Conservation (phyloP, 1,140 invertebrate genomes). For the Littorina saxatilis region DNA sequence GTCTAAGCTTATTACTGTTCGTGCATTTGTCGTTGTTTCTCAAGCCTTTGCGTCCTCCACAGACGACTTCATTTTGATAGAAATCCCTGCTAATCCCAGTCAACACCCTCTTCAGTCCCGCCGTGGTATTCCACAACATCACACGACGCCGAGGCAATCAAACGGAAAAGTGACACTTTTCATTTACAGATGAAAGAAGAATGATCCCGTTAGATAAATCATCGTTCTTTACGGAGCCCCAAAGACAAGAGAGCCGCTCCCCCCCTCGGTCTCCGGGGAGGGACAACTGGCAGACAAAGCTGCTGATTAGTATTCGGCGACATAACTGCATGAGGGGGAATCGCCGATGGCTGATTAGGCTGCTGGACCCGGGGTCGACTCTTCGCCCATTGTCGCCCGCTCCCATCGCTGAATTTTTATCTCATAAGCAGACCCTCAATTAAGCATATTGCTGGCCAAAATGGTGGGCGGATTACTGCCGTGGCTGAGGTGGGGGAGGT, state of each 20-base stretch:
- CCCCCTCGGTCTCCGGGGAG: background rate
- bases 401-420: constrained; percentile 43
- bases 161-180: constrained; percentile 32
- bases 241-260: background rate
- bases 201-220: constrained; percentile 41
- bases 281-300: constrained; percentile 31
- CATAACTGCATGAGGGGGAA: constrained; percentile 39
- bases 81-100: too few relatives aligned
- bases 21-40: too few relatives aligned
- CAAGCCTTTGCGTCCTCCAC: too few relatives aligned
- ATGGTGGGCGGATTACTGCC: constrained; percentile 36
- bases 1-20: too few relatives aligned
- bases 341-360: constrained; percentile 37
- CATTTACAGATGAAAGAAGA: constrained; percentile 30
- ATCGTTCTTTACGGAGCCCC: constrained; percentile 20
- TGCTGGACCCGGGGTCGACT: constrained; percentile 24
- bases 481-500: constrained; percentile 12
- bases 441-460: constrained; percentile 39
- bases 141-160: too few relatives aligned
- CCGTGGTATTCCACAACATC: too few relatives aligned
- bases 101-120: too few relatives aligned
- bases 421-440: constrained; percentile 45
- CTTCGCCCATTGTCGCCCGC: constrained; percentile 26
- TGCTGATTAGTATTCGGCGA: constrained; percentile 31
- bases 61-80: too few relatives aligned